phyloP scores from a whole-genome alignment of 2,113 vertebrate species.

The Chaetodon auriga region DNA sequence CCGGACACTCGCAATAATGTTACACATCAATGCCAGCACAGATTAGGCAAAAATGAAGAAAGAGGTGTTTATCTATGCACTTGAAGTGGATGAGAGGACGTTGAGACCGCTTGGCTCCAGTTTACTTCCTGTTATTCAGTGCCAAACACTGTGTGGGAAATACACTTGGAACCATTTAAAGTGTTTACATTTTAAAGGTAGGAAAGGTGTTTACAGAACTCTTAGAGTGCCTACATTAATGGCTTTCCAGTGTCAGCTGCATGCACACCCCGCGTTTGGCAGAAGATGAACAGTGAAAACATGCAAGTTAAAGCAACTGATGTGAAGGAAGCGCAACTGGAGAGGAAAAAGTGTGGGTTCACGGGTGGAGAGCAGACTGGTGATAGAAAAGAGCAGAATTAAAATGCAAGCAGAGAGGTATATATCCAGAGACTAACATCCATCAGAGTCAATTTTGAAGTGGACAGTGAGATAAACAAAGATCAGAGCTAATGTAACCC shows the following conservation, averaged over 20 bases:
- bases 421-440: constrained; percentile 40
- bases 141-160: constrained; percentile 34
- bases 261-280: not conserved
- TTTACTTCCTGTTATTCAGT: constrained; percentile 30
- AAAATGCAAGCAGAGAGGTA: constrained; percentile 25
- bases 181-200: constrained; percentile 32
- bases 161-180: constrained; percentile 25
- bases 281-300: not conserved
- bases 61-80: constrained; percentile 1
- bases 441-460: constrained; percentile 45
- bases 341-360: not conserved
- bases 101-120: not conserved
- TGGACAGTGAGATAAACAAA: constrained; percentile 64
- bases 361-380: not conserved
- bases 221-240: constrained; percentile 1
- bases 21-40: not conserved
- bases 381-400: not conserved
- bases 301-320: not conserved
- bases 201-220: constrained; percentile 23
- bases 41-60: constrained; percentile 18
- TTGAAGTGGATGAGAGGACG: not conserved
- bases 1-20: constrained; percentile 8
- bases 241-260: constrained; percentile 24
- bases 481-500: constrained; percentile 66
- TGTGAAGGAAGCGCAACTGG: not conserved